Evolutionary conservation across 2,888 invertebrate genomes (phyloP).

Genomic region (Apamea epomidion): DNA sequence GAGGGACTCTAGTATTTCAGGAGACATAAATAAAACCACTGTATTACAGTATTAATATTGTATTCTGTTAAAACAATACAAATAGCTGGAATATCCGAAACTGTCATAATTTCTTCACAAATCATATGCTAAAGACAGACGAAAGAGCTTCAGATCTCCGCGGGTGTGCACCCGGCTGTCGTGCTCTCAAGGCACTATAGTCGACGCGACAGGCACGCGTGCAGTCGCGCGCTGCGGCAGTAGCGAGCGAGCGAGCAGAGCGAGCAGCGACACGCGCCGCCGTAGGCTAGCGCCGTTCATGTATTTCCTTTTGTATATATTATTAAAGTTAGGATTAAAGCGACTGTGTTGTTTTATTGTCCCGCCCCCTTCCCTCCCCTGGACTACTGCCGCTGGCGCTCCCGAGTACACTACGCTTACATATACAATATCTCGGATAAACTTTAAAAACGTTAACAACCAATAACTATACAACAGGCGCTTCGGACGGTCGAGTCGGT

Average conservation of each 20-base stretch:
- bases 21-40: constrained; percentile 49
- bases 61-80: constrained; percentile 66
- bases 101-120: constrained; percentile 54
- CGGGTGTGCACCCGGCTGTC: constrained; percentile 47
- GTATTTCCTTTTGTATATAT: constrained; percentile 87
- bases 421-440: constrained; percentile 71
- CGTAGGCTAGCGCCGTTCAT: constrained; percentile 59
- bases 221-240: constrained; percentile 23
- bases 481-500: constrained; percentile 62
- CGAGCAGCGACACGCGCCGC: constrained; percentile 9
- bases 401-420: constrained; percentile 43
- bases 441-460: constrained; percentile 85
- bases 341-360: constrained; percentile 70
- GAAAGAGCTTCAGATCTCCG: constrained; percentile 56
- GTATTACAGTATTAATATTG: constrained; percentile 63
- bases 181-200: constrained; percentile 63
- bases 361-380: not conserved
- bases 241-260: constrained; percentile 9
- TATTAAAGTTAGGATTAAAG: constrained; percentile 82
- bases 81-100: constrained; percentile 62
- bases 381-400: constrained; percentile 19
- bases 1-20: constrained; percentile 8
- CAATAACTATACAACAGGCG: constrained; percentile 69
- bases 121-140: constrained; percentile 61
- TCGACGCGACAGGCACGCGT: constrained; percentile 30